phyloP scores from a whole-genome alignment of 2,113 vertebrate genomes.

The Galemys pyrenaicus region DNA sequence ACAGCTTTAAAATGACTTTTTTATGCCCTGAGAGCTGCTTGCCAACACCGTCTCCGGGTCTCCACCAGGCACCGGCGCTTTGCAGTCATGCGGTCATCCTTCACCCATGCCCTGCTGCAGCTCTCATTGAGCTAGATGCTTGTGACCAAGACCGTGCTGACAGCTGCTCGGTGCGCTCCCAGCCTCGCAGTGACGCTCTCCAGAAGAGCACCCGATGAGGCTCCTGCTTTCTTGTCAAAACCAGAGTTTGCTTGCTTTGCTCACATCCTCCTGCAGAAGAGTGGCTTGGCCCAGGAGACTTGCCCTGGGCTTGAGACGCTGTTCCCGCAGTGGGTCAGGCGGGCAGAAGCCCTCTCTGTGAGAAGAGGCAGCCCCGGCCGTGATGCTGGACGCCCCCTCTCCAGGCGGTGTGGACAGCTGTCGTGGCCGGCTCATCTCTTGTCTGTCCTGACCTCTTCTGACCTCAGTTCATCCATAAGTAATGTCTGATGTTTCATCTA shows the following conservation, averaged over 20 bases:
- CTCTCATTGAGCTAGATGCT: background rate
- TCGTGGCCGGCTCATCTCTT: conserved; percentile 32
- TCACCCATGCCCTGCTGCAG: background rate
- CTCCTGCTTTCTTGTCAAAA: background rate
- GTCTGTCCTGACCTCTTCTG: conserved; percentile 64
- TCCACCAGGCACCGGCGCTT: background rate
- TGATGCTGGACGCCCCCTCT: background rate
- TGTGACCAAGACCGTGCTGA: no score
- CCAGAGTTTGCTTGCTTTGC: background rate
- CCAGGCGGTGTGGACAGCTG: conserved; percentile 56
- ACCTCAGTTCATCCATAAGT: conserved; percentile 72
- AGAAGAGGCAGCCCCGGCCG: background rate
- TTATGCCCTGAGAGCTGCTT: background rate
- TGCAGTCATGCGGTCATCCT: rapidly evolving
- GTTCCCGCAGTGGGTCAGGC: background rate
- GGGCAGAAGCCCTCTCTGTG: background rate
- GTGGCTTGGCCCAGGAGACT: background rate
- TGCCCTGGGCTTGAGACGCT: background rate
- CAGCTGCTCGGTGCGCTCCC: background rate
- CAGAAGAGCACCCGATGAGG: background rate
- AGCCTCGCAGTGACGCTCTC: background rate
- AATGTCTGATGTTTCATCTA: conserved; percentile 46
- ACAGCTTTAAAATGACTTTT: background rate
- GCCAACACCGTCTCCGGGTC: background rate
- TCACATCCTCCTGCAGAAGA: background rate